These are phyloP conservation scores for Suncus etruscus DNA, from an alignment of 2,113 vertebrate genomes.

Conservation along the genomic window DNA sequence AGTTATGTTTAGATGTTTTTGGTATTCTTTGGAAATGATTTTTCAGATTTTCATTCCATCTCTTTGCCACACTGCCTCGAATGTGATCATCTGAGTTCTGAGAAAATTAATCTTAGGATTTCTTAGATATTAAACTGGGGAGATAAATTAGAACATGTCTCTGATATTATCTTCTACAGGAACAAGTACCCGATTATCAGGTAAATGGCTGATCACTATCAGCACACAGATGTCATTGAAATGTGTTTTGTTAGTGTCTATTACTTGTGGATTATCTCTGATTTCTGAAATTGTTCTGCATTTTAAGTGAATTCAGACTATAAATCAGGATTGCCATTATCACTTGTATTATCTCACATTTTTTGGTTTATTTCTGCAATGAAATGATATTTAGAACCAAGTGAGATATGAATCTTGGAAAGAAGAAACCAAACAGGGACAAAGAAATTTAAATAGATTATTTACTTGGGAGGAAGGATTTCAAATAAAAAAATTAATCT, in stretches of 20 bases:
- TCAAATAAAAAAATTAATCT: neutral
- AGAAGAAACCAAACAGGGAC: neutral
- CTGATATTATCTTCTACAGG: neutral
- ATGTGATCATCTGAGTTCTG: neutral
- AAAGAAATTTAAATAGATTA: slow-evolving; percentile 4
- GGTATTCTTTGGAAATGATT: neutral
- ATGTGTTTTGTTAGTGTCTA: neutral
- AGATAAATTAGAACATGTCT: neutral
- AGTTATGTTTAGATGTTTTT: no score
- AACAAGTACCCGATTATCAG: neutral
- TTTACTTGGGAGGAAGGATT: neutral
- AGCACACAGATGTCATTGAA: neutral
- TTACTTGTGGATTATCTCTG: neutral
- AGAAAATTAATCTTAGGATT: slow-evolving; percentile 26
- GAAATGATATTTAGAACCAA: neutral
- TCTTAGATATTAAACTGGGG: neutral
- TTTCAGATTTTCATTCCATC: neutral
- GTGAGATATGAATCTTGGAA: slow-evolving; percentile 14
- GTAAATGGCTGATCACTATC: no score
- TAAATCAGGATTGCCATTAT: neutral
- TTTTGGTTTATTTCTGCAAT: neutral
- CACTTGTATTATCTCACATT: neutral
- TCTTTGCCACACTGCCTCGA: neutral
- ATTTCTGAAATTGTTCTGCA: neutral
- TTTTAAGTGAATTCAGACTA: neutral